Conservation (phyloP, 2,113 vertebrate genomes). For the Puma concolor region DNA sequence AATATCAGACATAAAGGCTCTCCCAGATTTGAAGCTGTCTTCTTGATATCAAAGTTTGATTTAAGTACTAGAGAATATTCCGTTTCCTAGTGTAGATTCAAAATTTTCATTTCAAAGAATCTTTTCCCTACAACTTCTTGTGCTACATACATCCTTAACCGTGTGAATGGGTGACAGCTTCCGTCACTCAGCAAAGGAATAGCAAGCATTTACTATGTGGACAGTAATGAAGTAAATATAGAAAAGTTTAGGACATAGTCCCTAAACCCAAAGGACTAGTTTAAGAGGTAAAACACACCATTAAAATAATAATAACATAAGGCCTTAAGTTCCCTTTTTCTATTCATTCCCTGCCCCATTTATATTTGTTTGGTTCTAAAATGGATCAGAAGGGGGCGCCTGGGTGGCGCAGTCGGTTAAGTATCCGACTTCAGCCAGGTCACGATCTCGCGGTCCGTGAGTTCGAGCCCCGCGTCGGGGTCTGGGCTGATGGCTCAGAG, state of each 20-base stretch:
- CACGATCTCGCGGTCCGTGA: too few species aligned
- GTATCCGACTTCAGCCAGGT: too few species aligned
- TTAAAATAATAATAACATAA: not conserved
- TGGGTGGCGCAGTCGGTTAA: too few species aligned
- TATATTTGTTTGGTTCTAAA: not conserved
- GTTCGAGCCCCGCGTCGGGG: too few species aligned
- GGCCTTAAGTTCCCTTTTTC: not conserved
- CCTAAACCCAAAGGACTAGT: not conserved
- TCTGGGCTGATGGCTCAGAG: too few species aligned
- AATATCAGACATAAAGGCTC: not conserved
- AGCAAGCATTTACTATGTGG: not conserved
- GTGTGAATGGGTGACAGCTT: not conserved
- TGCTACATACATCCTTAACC: not conserved
- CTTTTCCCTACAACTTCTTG: not conserved
- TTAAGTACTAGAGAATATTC: not conserved
- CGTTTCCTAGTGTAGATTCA: not conserved
- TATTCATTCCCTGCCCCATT: not conserved
- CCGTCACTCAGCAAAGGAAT: not conserved
- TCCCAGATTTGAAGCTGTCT: not conserved
- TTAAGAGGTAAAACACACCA: not conserved
- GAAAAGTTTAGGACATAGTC: not conserved
- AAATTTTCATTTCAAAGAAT: not conserved
- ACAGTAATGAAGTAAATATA: not conserved
- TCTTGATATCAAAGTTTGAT: constrained; percentile 15
- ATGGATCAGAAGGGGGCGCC: not conserved